Evolutionary conservation across 2,888 invertebrate genomes (phyloP), one percentile per base, ranked within the genome.

Genomic region (Ormyrus pomaceus): DNA sequence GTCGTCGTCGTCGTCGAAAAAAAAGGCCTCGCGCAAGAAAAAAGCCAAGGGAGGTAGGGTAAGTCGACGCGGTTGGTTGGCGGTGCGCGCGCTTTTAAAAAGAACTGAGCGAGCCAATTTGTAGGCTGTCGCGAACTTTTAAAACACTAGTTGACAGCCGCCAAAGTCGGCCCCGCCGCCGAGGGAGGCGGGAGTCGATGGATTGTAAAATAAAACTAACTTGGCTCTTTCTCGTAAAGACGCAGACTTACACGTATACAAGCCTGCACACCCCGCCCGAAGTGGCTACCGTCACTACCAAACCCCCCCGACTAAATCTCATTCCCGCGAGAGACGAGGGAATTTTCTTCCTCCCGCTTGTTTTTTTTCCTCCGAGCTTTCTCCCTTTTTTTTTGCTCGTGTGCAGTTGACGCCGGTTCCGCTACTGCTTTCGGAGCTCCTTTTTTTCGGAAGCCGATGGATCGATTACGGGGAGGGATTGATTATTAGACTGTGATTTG

Each of bases 151-250:
- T 89, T 90, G 89, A 90, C 90, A 90, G 89, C 87, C 87, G 69
- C 73, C 34, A 34, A 34, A 64, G 77, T 65, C 77, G 61, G 53
- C 34, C 62, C 66, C 72, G 81, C 80, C 79, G 69, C 19, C 11
- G 84, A 84, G 80, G 84, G 83, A 84, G 83, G 82, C 82, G 79
- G 34, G 84, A 82, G 85, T 86, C 89, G 90, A 90, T 90, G 90
- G 89, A 89, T 90, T 90, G 90, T 90, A 90, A 90, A 90, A 90
- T 90, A 90, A 90, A 90, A 90, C 90, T 89, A 89, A 89, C 89
- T 90, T 88, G 88, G 87, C 90, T 88, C 88, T 88, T 87, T 88
- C 84, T 84, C 13, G 76, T 76, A 77, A 79, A 71, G 69, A 82
- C 75, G 34, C 34, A 34, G 34, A 34, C 34, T 34, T 34, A 34